Evolutionary conservation across 1,140 invertebrate species (phyloP).

Genomic region (Drosophila trapezifrons): DNA sequence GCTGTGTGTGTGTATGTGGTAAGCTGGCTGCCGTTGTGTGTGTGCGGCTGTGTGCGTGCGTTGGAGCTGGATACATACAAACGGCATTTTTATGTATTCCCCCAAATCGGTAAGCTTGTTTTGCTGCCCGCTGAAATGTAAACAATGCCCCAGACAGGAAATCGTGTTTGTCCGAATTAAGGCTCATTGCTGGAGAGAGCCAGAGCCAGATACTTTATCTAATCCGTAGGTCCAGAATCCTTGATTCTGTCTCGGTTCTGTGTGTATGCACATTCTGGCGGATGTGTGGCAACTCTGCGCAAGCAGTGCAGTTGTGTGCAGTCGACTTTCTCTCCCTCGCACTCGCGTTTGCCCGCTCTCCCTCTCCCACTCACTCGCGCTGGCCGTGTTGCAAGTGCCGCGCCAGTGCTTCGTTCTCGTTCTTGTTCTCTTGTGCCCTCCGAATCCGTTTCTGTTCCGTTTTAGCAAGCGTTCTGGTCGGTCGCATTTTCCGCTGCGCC

Average conservation of each 20-base stretch:
- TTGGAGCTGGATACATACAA: conserved; percentile 50
- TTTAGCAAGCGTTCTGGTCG: conserved; percentile 24
- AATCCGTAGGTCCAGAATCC: conserved; percentile 21
- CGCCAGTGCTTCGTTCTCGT: conserved; percentile 16
- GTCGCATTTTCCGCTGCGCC: conserved; percentile 34
- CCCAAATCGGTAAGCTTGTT: conserved; percentile 21
- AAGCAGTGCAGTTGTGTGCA: conserved; percentile 43
- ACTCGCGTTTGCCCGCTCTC: conserved; percentile 13
- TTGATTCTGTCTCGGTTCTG: conserved; percentile 4
- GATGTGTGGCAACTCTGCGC: conserved; percentile 45
- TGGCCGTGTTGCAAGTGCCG: conserved; percentile 33
- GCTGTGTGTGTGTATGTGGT: conserved; percentile 19
- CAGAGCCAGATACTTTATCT: conserved; percentile 11
- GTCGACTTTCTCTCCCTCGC: conserved; percentile 34
- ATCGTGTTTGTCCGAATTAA: conserved; percentile 18
- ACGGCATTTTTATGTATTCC: conserved; percentile 53
- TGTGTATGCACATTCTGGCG: conserved; percentile 28
- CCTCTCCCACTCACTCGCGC: conserved; percentile 12
- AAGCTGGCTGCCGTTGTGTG: conserved; percentile 10
- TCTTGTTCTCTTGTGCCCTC: conserved; percentile 13
- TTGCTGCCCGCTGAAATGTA: conserved; percentile 27
- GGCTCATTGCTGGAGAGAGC: not conserved
- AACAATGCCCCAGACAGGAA: conserved; percentile 36
- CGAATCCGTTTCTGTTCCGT: conserved; percentile 17
- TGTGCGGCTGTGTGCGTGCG: conserved; percentile 10